Percentiles rank a stretch among this genome's conserved stretches.
Conservation (phyloP, 37 sponge, comb jelly and placozoan genomes). For the Bolinopsis microptera region DNA sequence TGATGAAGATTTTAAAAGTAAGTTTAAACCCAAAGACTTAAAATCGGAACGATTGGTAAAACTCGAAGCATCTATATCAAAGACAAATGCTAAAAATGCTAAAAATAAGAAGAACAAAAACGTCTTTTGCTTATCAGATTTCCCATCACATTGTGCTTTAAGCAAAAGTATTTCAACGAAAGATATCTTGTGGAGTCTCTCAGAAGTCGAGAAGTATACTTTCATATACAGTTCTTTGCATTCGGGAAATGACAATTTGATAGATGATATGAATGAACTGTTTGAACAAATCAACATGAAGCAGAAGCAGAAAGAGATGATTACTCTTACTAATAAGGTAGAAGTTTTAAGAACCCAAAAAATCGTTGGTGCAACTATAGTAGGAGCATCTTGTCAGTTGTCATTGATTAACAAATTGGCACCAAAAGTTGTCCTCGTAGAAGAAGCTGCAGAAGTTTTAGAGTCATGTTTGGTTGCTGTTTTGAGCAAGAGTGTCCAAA, state of each 20-base stretch:
- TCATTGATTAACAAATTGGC: constrained; percentile 70
- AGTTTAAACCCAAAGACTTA: background rate
- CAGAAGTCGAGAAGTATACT: background rate
- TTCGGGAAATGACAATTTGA: background rate
- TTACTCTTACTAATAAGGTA: background rate
- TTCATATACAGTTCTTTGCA: background rate
- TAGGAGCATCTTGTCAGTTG: constrained; percentile 86
- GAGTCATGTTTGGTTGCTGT: constrained; percentile 86
- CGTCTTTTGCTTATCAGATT: background rate
- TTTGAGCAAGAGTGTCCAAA: constrained; percentile 80
- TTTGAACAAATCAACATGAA: background rate
- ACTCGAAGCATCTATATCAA: background rate
- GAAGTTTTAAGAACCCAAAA: constrained; percentile 68
- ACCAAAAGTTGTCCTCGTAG: constrained; percentile 90
- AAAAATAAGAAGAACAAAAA: background rate
- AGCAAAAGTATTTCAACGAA: background rate
- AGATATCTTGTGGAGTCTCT: background rate
- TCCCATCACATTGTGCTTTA: background rate
- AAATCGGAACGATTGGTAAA: background rate
- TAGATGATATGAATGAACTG: background rate
- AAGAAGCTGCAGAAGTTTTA: constrained; percentile 97
- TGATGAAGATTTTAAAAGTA: background rate
- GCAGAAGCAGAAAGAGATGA: background rate
- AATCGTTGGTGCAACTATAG: constrained; percentile 91
- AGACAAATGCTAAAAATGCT: background rate